Evolutionary conservation across 2,113 vertebrate genomes (phyloP), one percentile per base, ranked within the genome.

Genomic region (Cygnus atratus): DNA sequence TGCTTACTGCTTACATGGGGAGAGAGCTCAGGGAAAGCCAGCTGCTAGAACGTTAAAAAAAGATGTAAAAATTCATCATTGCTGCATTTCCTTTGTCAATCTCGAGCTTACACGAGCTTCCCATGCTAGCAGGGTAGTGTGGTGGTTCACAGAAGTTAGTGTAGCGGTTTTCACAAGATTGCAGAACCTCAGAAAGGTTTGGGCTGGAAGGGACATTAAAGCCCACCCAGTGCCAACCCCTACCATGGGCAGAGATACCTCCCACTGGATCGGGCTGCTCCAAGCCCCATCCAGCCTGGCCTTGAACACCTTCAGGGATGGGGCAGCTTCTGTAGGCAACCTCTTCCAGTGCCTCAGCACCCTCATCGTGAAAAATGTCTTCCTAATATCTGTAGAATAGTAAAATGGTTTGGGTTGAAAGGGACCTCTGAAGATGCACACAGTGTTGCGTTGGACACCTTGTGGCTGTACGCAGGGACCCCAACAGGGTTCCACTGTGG

Each of bases 61-160:
- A 21, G 1, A 24, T 1, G 13, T 35, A 5, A 62, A 77, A 67
- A 74, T 50, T 29, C n/a, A 7, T 39, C 44, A 4, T 54, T 6
- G 3, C 22, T 19, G 48, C 3, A 1, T 52, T 41, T 39, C 66
- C 52, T 80, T 87, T 83, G 85, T 82, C 11, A 3, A 16, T 44
- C 31, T 22, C 20, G 8, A 1, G 11, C 61, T 76, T 37, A 2
- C 18, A 15, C 1, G 0, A 0, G 0, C 75, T 71, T 46, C 43
- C 82, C 4, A 1, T 0, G 0, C 28, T 54, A 6, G 29, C 52
- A 37, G 67, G 44, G 8, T 9, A 37, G 7, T 33, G 35, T 1
- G 3, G 74, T 8, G 24, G 24, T 13, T 25, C 24, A 13, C 50
- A 31, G 15, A 35, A 9, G 46, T 15, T 43, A 22, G 0, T 14